Evolutionary conservation across 1,140 invertebrate species (phyloP).

Genomic region (Dreissena polymorpha): DNA sequence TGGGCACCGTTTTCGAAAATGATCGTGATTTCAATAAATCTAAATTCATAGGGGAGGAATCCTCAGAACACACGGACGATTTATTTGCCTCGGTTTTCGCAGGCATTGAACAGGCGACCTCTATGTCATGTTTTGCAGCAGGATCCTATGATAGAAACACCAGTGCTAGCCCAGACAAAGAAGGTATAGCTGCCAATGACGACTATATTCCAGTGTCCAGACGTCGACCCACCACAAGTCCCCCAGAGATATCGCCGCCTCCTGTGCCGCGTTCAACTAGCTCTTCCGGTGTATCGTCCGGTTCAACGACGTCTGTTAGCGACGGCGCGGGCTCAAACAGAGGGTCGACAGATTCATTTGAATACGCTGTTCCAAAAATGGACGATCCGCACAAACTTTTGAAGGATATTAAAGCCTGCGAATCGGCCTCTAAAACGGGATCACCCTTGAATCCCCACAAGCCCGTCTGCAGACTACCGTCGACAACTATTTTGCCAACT

Average conservation of each 20-base stretch:
- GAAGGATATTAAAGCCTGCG: background rate
- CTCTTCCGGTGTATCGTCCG: slow-evolving; percentile 42
- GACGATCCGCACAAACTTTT: slow-evolving; percentile 10
- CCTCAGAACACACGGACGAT: no score
- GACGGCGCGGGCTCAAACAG: slow-evolving; percentile 14
- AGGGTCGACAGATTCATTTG: slow-evolving; percentile 34
- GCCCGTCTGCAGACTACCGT: slow-evolving; percentile 10
- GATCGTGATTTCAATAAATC: no score
- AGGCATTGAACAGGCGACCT: no score
- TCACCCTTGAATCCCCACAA: background rate
- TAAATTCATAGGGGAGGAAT: no score
- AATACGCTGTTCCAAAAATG: slow-evolving; percentile 52
- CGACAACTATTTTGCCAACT: slow-evolving; percentile 5
- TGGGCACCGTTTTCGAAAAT: background rate
- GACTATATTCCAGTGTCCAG: slow-evolving; percentile 17
- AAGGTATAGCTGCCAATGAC: no score
- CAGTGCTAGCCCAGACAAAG: no score
- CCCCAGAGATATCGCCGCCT: slow-evolving; percentile 38
- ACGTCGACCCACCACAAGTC: slow-evolving; percentile 16
- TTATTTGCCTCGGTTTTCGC: no score
- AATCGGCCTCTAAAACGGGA: background rate
- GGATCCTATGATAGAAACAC: no score
- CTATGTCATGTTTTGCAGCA: no score
- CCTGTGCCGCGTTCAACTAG: slow-evolving; percentile 40
- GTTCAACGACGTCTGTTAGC: slow-evolving; percentile 18